A percentile compares a stretch with the other conserved stretches of the same genome.
Conservation (phyloP, 92 coral and sea anemone species). For the Parazoanthus atlanticus region DNA sequence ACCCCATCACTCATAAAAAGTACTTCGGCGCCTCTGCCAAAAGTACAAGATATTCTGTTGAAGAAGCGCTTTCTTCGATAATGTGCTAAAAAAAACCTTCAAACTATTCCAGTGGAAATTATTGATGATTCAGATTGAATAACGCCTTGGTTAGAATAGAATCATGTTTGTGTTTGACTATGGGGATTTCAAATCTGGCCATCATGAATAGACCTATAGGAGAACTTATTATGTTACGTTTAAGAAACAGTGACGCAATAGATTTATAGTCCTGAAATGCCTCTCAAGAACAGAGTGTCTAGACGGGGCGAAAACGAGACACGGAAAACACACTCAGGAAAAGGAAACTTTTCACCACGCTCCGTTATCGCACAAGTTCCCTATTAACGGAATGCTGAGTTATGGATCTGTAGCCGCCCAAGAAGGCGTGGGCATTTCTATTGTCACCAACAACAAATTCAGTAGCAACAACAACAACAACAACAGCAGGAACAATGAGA, state of each 20-base stretch:
- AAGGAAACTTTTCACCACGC: neutral
- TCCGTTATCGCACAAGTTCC: neutral
- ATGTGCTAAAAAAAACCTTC: no score
- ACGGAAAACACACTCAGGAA: neutral
- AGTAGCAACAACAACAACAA: neutral
- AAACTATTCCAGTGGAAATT: no score
- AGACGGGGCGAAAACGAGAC: neutral
- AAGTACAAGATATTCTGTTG: no score
- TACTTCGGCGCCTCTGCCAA: no score
- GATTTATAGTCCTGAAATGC: neutral
- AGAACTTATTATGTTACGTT: no score
- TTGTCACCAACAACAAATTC: neutral
- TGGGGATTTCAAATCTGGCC: neutral
- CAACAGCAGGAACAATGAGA: no score
- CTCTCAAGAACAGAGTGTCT: neutral
- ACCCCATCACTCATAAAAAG: no score
- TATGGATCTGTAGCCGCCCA: neutral
- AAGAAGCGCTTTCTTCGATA: no score
- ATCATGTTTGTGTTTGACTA: no score
- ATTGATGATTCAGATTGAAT: no score
- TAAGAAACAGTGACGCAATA: neutral
- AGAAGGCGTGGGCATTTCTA: neutral
- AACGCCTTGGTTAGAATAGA: no score
- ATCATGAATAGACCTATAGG: no score
- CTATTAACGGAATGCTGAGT: neutral